These are phyloP conservation scores for Lepidocyrtinus sp. DNA, from an alignment of 2,888 invertebrate species.

Conservation along the genomic window DNA sequence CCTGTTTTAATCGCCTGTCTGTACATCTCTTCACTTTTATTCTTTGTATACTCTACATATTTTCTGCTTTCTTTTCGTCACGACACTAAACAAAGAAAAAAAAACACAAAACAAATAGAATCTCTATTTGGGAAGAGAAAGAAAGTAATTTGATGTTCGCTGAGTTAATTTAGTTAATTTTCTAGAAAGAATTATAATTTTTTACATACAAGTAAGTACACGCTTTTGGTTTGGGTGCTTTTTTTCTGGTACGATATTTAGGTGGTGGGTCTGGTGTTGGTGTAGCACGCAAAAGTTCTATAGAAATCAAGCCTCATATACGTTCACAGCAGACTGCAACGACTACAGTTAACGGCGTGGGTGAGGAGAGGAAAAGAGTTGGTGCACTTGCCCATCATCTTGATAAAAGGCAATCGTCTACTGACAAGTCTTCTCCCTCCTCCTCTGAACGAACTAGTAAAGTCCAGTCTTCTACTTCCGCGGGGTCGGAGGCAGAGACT, in stretches of 20 bases:
- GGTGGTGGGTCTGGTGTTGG: constrained; percentile 64
- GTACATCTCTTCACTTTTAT: background rate
- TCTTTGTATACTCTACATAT: background rate
- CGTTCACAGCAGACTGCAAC: constrained; percentile 45
- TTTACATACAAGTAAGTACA: constrained; percentile 49
- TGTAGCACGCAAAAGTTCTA: constrained; percentile 61
- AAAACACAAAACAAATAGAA: background rate
- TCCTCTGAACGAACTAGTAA: constrained; percentile 14
- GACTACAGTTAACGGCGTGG: constrained; percentile 47
- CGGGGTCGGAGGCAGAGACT: constrained; percentile 12
- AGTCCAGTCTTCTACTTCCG: constrained; percentile 13
- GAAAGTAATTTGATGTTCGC: no score
- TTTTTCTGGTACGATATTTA: constrained; percentile 66
- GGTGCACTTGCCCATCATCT: constrained; percentile 9
- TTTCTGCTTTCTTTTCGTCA: background rate
- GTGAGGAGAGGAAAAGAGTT: constrained; percentile 47
- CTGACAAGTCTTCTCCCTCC: constrained; percentile 41
- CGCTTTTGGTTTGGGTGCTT: constrained; percentile 63
- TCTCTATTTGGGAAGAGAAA: background rate
- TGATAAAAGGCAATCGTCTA: constrained; percentile 47
- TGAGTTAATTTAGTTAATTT: constrained; percentile 4
- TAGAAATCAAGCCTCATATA: constrained; percentile 60
- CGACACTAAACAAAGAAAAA: background rate
- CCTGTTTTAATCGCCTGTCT: background rate
- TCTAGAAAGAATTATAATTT: constrained; percentile 6